These are phyloP conservation scores for Atopsyche davidsoni DNA, from an alignment of 1,140 invertebrate species.

Conservation along the genomic window DNA sequence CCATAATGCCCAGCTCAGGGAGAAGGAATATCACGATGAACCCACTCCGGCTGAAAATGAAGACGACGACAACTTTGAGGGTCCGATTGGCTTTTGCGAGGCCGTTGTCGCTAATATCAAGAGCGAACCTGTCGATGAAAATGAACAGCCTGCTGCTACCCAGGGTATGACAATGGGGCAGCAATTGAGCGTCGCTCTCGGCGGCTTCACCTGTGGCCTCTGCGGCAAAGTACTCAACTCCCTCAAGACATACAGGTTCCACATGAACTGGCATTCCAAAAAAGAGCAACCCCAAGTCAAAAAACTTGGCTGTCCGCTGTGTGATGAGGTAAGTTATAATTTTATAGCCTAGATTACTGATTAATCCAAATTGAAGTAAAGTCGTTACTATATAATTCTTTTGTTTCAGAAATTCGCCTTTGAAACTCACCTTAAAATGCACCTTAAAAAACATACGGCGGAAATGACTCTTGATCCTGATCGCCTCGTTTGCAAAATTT, in stretches of 20 bases:
- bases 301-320: slow-evolving; percentile 39
- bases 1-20: slow-evolving; percentile 1
- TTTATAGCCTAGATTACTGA: too few relatives aligned
- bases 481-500: slow-evolving; percentile 40
- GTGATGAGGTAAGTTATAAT: slow-evolving; percentile 39
- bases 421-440: slow-evolving; percentile 42
- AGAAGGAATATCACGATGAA: background rate
- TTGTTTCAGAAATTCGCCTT: slow-evolving; percentile 41
- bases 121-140: slow-evolving; percentile 4
- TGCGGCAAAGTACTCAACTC: slow-evolving; percentile 41
- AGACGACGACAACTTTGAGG: slow-evolving; percentile 9
- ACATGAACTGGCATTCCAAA: slow-evolving; percentile 41
- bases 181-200: slow-evolving; percentile 33
- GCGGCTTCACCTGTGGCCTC: slow-evolving; percentile 40
- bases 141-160: slow-evolving; percentile 35
- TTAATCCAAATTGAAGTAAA: too few relatives aligned
- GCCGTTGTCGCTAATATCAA: slow-evolving; percentile 39
- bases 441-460: slow-evolving; percentile 43
- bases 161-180: slow-evolving; percentile 35
- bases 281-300: slow-evolving; percentile 36
- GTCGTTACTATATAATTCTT: slow-evolving; percentile 14
- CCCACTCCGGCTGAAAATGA: background rate
- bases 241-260: slow-evolving; percentile 36
- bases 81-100: slow-evolving; percentile 48
- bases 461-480: slow-evolving; percentile 40